A percentile compares a stretch with the other conserved stretches of the same genome.
These are phyloP conservation scores for Tiphia femorata DNA, from an alignment of 2,888 invertebrate genomes.

Conservation along the genomic window DNA sequence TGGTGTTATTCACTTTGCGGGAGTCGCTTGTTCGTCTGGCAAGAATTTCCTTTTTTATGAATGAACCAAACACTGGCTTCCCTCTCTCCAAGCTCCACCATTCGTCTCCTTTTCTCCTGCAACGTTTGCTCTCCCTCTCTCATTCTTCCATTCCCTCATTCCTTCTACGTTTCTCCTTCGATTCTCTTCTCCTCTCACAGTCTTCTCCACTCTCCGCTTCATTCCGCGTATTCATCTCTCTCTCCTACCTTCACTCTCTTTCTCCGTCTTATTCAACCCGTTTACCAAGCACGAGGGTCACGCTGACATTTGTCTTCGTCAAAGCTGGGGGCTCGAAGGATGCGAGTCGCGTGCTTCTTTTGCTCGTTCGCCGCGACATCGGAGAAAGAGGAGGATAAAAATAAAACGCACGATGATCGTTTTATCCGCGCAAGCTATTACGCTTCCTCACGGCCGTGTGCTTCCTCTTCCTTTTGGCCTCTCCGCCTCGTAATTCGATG, in stretches of 20 bases:
- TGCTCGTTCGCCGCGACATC: too few species aligned
- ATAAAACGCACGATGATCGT: too few species aligned
- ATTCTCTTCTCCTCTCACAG: background rate
- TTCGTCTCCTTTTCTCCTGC: conserved; percentile 8
- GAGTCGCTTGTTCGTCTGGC: conserved; percentile 42
- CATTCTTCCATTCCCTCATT: conserved; percentile 19
- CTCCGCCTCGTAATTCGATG: too few species aligned
- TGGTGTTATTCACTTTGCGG: conserved; percentile 51
- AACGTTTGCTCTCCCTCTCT: conserved; percentile 1
- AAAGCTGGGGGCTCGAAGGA: conserved; percentile 14
- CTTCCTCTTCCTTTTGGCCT: too few species aligned
- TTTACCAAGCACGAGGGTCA: conserved; percentile 4
- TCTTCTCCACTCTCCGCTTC: background rate
- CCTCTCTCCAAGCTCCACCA: conserved; percentile 9
- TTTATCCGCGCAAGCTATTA: too few species aligned
- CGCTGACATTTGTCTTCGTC: conserved; percentile 38
- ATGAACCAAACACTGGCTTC: conserved; percentile 46
- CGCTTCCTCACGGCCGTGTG: too few species aligned
- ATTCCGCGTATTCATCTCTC: conserved; percentile 6
- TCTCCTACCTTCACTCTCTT: conserved; percentile 12
- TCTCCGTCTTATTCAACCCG: conserved; percentile 13
- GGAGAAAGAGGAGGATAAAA: too few species aligned
- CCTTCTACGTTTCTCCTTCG: background rate
- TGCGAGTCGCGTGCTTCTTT: too few species aligned
- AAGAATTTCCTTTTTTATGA: conserved; percentile 53